Conservation (phyloP, 64 coral and sea anemone genomes). For the Stichodactyla helianthus region DNA sequence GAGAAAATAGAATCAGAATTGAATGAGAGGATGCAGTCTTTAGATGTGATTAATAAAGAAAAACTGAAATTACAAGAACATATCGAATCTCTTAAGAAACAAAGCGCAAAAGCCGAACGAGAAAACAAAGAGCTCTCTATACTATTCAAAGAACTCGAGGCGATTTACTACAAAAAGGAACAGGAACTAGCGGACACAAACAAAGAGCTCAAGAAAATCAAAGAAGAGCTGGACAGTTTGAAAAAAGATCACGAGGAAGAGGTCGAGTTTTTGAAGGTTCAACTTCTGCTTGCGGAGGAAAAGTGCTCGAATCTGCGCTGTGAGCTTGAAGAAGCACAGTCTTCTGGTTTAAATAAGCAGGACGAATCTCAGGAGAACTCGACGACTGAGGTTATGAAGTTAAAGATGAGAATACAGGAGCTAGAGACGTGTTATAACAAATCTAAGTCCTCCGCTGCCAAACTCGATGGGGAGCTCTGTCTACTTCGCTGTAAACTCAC, state of each 20-base stretch:
- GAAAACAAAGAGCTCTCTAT: neutral
- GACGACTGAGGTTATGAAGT: neutral
- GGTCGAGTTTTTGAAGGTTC: constrained; percentile 17
- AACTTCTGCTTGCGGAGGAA: neutral
- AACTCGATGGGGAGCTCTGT: neutral
- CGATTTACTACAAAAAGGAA: constrained; percentile 13
- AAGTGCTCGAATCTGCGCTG: neutral
- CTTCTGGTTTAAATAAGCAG: neutral
- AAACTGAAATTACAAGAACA: neutral
- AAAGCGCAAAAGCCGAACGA: neutral
- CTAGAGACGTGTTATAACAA: neutral
- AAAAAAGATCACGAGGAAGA: constrained; percentile 29
- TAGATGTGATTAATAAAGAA: constrained; percentile 15
- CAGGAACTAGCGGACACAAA: constrained; percentile 27
- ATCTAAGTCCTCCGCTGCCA: neutral
- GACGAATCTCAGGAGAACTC: neutral
- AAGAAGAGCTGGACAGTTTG: constrained; percentile 5
- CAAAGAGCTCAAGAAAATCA: constrained; percentile 5
- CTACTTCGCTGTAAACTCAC: neutral
- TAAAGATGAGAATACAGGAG: neutral
- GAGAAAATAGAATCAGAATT: neutral
- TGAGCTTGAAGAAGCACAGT: neutral
- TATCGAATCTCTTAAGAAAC: neutral
- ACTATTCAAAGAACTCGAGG: neutral
- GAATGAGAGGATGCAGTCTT: neutral